A percentile compares a stretch with the other conserved stretches of the same genome.
Conservation (phyloP, 2,888 invertebrate species). For the Apocheima hispidaria region DNA sequence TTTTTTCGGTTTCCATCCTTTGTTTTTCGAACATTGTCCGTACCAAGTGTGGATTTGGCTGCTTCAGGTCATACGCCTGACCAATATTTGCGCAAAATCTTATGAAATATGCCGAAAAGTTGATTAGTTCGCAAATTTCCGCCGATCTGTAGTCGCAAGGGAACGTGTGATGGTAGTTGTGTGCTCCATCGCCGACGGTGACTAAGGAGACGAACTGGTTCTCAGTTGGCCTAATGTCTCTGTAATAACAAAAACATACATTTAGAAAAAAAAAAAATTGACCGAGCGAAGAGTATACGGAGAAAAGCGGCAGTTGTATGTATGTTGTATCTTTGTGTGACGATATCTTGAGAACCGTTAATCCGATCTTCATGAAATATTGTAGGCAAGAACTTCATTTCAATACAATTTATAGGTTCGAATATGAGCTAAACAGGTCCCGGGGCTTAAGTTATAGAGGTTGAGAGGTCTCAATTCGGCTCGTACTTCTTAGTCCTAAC, state of each 20-base stretch:
- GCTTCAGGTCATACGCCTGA: conserved; percentile 14
- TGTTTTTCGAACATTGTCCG: neutral
- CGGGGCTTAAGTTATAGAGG: too few species aligned
- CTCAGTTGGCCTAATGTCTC: conserved; percentile 50
- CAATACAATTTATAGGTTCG: too few species aligned
- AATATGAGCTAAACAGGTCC: too few species aligned
- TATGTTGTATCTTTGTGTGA: too few species aligned
- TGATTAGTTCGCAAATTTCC: conserved; percentile 53
- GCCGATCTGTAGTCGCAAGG: conserved; percentile 60
- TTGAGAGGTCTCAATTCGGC: too few species aligned
- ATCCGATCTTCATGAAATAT: too few species aligned
- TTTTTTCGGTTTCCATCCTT: neutral
- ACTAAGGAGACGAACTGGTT: conserved; percentile 45
- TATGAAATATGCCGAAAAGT: conserved; percentile 33
- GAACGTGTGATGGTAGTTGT: conserved; percentile 63
- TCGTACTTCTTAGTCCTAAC: too few species aligned
- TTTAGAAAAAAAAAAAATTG: neutral
- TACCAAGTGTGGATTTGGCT: conserved; percentile 7
- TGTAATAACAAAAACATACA: conserved; percentile 5
- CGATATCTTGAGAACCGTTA: too few species aligned
- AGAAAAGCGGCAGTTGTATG: too few species aligned
- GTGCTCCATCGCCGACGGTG: conserved; percentile 58
- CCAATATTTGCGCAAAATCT: conserved; percentile 47
- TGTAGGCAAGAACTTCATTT: too few species aligned
- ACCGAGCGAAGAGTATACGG: neutral